phyloP scores from a whole-genome alignment of 2,797 vertebrate genomes.

The Avahi laniger region DNA sequence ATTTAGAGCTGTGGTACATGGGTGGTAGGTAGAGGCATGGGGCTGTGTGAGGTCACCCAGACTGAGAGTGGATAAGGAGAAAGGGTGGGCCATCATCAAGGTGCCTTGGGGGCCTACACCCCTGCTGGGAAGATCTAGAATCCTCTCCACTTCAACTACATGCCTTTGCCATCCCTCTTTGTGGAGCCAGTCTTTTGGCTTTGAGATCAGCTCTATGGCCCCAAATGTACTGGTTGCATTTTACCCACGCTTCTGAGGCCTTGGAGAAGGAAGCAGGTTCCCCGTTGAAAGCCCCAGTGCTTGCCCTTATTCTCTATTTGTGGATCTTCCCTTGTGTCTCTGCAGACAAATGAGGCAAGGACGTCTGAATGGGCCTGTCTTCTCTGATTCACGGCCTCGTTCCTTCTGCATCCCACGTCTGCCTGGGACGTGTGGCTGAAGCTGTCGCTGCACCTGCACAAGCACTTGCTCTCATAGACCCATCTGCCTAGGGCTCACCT shows the following conservation, averaged over 20 bases:
- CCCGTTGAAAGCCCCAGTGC: background rate
- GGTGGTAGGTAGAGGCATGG: background rate
- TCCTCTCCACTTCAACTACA: background rate
- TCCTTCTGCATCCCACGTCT: background rate
- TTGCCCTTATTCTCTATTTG: background rate
- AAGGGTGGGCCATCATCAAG: background rate
- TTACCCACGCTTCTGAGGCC: background rate
- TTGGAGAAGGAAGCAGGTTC: background rate
- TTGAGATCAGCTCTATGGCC: background rate
- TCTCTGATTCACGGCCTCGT: background rate
- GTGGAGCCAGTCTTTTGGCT: background rate
- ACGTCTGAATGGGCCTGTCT: background rate
- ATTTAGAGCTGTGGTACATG: background rate
- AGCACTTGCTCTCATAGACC: constrained; percentile 5
- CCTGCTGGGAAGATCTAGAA: background rate
- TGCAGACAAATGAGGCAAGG: background rate
- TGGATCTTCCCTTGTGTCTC: background rate
- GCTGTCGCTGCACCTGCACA: background rate
- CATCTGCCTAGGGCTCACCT: constrained; percentile 43
- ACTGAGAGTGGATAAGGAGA: background rate
- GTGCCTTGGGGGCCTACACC: fast-evolving
- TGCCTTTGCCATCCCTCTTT: background rate
- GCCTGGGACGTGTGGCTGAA: background rate
- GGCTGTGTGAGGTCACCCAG: background rate
- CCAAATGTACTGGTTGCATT: background rate